Percentiles rank a stretch among this genome's conserved stretches.
Evolutionary conservation across 2,113 vertebrate genomes (phyloP).

Genomic region (Pelvicachromis taeniatus): DNA sequence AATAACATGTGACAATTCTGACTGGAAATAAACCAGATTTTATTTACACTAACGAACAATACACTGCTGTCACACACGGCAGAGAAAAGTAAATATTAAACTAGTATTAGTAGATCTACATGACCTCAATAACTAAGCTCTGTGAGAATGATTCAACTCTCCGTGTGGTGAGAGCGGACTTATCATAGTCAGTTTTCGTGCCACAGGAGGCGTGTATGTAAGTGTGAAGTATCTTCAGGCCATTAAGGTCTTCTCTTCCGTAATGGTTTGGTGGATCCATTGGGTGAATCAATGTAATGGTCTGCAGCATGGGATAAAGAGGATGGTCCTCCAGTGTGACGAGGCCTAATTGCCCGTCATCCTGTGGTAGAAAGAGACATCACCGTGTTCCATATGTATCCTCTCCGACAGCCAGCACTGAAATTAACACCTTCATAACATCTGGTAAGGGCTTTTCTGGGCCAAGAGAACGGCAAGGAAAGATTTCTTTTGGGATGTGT

Average conservation of each 20-base stretch:
- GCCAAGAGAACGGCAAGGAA: constrained; percentile 57
- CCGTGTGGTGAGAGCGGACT: not conserved
- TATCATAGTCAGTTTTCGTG: not conserved
- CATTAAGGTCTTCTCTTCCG: constrained; percentile 51
- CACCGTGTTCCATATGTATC: constrained; percentile 58
- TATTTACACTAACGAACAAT: constrained; percentile 33
- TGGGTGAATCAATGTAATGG: constrained; percentile 61
- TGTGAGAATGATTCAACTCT: not conserved
- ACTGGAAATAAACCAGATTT: constrained; percentile 11
- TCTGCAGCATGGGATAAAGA: constrained; percentile 60
- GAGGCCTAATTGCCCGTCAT: constrained; percentile 73
- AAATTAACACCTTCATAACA: constrained; percentile 77
- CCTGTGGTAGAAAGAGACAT: constrained; percentile 69
- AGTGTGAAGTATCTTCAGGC: constrained; percentile 49
- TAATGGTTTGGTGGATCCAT: constrained; percentile 55
- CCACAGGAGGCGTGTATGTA: constrained; percentile 13
- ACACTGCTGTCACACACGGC: not conserved
- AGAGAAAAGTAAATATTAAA: not conserved
- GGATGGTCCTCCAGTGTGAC: constrained; percentile 60
- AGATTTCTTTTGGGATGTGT: constrained; percentile 48
- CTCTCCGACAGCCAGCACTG: constrained; percentile 57
- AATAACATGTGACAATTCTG: constrained; percentile 26
- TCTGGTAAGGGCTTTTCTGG: constrained; percentile 70
- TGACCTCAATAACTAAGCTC: not conserved
- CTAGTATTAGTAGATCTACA: not conserved